Evolutionary conservation across 2,797 vertebrate genomes (phyloP).

Genomic region (Helicolenus hilgendorfi): DNA sequence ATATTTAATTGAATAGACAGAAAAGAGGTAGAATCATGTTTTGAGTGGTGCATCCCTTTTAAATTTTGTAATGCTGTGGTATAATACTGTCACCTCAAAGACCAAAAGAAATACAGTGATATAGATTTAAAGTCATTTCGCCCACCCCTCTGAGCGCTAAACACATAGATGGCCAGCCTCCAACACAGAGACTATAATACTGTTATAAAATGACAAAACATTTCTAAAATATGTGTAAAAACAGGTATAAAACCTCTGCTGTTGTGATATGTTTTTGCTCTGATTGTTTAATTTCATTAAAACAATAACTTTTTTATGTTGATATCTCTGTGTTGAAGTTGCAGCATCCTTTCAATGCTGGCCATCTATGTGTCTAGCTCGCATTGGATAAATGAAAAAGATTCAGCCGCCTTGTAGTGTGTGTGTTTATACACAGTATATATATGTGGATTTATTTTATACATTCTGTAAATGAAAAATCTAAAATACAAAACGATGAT

Average conservation of each 20-base stretch:
- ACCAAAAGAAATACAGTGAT: too few relatives aligned
- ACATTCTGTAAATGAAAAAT: too few relatives aligned
- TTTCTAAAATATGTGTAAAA: background rate
- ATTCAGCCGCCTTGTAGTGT: background rate
- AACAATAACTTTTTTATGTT: background rate
- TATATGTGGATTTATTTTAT: background rate
- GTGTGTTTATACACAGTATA: too few relatives aligned
- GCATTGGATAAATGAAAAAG: background rate
- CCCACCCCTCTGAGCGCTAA: background rate
- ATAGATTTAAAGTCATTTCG: too few relatives aligned
- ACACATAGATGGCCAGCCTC: background rate
- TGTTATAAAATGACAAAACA: background rate
- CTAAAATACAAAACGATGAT: background rate
- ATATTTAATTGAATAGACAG: too few relatives aligned
- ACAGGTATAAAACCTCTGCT: background rate
- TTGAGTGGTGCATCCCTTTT: too few relatives aligned
- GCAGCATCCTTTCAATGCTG: background rate
- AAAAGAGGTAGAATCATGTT: too few relatives aligned
- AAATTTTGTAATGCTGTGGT: too few relatives aligned
- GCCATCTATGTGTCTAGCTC: background rate
- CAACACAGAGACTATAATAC: background rate
- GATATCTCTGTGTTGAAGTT: accelerated
- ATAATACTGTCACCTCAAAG: too few relatives aligned
- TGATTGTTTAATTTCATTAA: background rate
- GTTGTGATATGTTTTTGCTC: background rate